phyloP scores from a whole-genome alignment of 2,888 invertebrate species.

The Ferdinandea cuprea region DNA sequence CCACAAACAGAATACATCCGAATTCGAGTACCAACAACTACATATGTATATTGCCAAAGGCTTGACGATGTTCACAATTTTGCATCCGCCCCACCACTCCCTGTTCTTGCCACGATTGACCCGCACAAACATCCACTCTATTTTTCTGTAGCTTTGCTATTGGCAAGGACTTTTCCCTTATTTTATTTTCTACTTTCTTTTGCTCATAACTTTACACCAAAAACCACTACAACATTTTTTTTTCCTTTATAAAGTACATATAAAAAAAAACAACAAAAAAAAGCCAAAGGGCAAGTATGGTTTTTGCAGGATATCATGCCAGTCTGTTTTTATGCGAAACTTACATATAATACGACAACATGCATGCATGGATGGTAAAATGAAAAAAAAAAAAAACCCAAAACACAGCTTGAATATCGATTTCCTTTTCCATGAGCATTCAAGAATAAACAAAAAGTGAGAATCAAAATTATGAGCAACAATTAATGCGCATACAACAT shows the following conservation, averaged over 20 bases:
- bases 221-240: conserved; percentile 40
- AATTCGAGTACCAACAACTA: too few relatives aligned
- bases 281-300: conserved; percentile 3
- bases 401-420: conserved; percentile 27
- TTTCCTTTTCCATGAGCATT: conserved; percentile 22
- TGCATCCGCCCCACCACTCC: too few relatives aligned
- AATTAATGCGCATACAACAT: conserved; percentile 31
- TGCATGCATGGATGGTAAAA: neutral
- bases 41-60: conserved; percentile 6
- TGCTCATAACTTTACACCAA: conserved; percentile 38
- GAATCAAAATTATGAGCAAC: conserved; percentile 40
- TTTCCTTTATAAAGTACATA: too few relatives aligned
- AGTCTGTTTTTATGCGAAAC: conserved; percentile 18
- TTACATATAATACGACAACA: neutral
- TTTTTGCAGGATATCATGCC: neutral
- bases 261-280: conserved; percentile 19
- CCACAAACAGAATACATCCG: too few relatives aligned
- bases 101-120: conserved; percentile 22
- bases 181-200: conserved; percentile 13
- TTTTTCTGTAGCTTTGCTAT: conserved; percentile 26
- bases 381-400: neutral
- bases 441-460: conserved; percentile 1
- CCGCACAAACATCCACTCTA: conserved; percentile 20
- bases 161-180: conserved; percentile 32
- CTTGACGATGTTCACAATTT: conserved; percentile 44